Evolutionary conservation across 2,888 invertebrate species (phyloP), one percentile per base, ranked within the genome.

Genomic region (Xestoiulus laeticollis): DNA sequence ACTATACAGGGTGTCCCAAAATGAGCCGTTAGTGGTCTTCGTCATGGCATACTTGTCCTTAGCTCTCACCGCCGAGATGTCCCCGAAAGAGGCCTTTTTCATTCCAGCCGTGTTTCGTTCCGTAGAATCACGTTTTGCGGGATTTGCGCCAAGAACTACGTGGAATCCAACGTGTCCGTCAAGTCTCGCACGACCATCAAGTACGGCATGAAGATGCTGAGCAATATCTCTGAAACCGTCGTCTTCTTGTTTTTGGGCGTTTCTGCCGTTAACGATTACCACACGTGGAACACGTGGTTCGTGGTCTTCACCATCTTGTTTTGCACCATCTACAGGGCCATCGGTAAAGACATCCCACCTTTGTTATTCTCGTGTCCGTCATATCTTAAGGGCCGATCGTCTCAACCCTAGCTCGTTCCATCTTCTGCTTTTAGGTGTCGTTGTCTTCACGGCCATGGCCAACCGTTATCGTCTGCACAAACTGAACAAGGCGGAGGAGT

Each of bases 191-290:
- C 98, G 16, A 99, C 99, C 14, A 96, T 99, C 90, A 99, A 99
- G 92, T 99, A 99, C 92, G 97, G 99, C 87, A 96, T 99, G 95
- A 99, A 99, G 93, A 99, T 99, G 99, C 92, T 99, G 90, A 98
- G 98, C 88, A 98, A 97, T 90, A 97, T 97, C 3, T 97, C 98
- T 6, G 99, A 99, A 93, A 99, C 99, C 5, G 97, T 99, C 92
- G 99, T 99, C 92, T 99, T 99, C 93, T 98, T 99, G 96, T 99
- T 99, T 93, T 94, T 99, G 88, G 99, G 99, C 8, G 97, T 99
- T 32, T 98, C 98, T n/a, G 99, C 99, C 0, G 97, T 98, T 89
- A 96, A 97, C 91, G 96, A 97, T 91, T 94, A 94, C 89, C 99
- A 99, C 92, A 96, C 95, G 89, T 99, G 98, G 98, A 98, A 99